These are phyloP conservation scores for Pseudorhiza aurosa DNA, from an alignment of 30 jellyfish, hydroid and myxozoan species.

Conservation along the genomic window DNA sequence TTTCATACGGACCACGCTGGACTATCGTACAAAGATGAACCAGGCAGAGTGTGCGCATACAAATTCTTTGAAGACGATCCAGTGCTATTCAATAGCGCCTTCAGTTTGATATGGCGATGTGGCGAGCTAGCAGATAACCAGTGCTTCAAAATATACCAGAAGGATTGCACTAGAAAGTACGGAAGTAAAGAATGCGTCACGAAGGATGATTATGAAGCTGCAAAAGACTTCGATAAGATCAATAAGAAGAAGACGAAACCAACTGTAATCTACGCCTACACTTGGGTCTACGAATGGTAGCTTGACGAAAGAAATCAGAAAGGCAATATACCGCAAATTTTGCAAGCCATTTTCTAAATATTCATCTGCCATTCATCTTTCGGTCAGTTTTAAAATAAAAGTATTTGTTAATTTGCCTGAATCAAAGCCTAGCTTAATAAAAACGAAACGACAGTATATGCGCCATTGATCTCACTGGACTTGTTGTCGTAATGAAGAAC, in stretches of 20 bases:
- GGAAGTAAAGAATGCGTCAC: conserved; percentile 25
- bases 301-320: too few relatives aligned
- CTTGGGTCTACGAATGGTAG: conserved; percentile 85
- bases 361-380: too few relatives aligned
- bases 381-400: too few relatives aligned
- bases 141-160: conserved; percentile 45
- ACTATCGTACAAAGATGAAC: conserved; percentile 41
- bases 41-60: conserved; percentile 87
- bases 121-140: conserved; percentile 70
- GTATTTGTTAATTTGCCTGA: too few relatives aligned
- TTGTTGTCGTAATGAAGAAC: too few relatives aligned
- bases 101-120: conserved; percentile 75
- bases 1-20: conserved; percentile 90
- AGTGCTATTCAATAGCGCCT: conserved; percentile 40
- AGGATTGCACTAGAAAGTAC: conserved; percentile 23
- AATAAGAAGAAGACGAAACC: conserved; percentile 19
- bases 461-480: too few relatives aligned
- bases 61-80: conserved; percentile 86
- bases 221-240: conserved; percentile 1
- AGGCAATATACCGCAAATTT: too few relatives aligned
- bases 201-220: conserved; percentile 35
- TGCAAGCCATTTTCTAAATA: too few relatives aligned
- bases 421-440: too few relatives aligned
- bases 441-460: too few relatives aligned
- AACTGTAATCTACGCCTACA: conserved; percentile 65